Evolutionary conservation across 2,888 invertebrate genomes (phyloP).

Genomic region (Liopterus haemorrhoidalis): DNA sequence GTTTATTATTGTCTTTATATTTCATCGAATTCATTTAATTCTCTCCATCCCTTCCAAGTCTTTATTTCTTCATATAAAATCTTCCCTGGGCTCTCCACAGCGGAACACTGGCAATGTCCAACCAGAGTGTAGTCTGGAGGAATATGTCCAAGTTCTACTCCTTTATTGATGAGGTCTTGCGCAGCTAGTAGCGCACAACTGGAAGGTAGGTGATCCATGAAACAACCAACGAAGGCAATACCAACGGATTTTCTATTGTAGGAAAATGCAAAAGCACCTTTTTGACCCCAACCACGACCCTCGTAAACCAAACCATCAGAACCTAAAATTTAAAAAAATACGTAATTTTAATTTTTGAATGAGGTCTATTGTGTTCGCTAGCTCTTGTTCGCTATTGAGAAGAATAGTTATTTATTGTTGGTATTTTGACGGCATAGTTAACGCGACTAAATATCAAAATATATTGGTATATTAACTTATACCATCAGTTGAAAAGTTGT

Average conservation of each 20-base stretch:
- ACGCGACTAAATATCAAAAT: too few relatives aligned
- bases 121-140: constrained; percentile 47
- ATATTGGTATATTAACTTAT: too few relatives aligned
- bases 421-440: too few relatives aligned
- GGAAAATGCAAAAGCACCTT: constrained; percentile 48
- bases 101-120: constrained; percentile 50
- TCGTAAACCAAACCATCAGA: constrained; percentile 50
- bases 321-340: too few relatives aligned
- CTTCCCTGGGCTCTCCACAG: constrained; percentile 51
- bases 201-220: constrained; percentile 47
- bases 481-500: too few relatives aligned
- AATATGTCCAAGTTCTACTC: constrained; percentile 47
- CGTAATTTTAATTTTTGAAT: too few relatives aligned
- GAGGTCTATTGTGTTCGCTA: too few relatives aligned
- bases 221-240: constrained; percentile 52
- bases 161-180: constrained; percentile 46
- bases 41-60: constrained; percentile 49
- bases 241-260: constrained; percentile 50
- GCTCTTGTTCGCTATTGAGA: too few relatives aligned
- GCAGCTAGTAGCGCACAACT: constrained; percentile 44
- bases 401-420: too few relatives aligned
- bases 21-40: too few relatives aligned
- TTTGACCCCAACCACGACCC: constrained; percentile 48
- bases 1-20: too few relatives aligned
- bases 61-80: constrained; percentile 49